A percentile compares a stretch with the other conserved stretches of the same genome.
Conservation (phyloP, 2,113 vertebrate species). For the Cyprinus carpio region DNA sequence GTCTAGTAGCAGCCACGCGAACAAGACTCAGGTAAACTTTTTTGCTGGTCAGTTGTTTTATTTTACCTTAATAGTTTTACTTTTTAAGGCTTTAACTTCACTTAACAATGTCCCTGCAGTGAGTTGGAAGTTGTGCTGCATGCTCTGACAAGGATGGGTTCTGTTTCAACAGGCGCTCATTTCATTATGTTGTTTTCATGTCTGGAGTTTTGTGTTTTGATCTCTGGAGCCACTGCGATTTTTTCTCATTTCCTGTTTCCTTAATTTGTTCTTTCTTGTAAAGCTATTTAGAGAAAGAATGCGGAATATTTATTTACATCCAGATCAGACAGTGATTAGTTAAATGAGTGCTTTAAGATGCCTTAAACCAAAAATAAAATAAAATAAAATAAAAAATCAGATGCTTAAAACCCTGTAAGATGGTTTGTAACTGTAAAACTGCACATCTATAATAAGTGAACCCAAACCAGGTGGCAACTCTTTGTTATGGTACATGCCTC, state of each 20-base stretch:
- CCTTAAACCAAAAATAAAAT: too few species aligned
- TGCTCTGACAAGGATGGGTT: slow-evolving; percentile 44
- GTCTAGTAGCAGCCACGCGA: not conserved
- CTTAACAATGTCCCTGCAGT: not conserved
- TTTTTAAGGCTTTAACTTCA: not conserved
- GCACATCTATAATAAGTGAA: not conserved
- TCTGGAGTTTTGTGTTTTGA: not conserved
- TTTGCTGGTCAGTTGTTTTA: not conserved
- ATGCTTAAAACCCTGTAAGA: not conserved
- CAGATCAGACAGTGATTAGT: slow-evolving; percentile 18
- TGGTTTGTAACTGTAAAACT: not conserved
- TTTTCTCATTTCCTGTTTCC: slow-evolving; percentile 21
- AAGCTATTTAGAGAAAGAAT: slow-evolving; percentile 32
- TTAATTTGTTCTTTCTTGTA: slow-evolving; percentile 14
- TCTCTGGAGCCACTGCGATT: slow-evolving; percentile 6
- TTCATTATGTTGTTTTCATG: not conserved
- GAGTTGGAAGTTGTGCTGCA: slow-evolving; percentile 29
- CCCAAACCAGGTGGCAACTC: not conserved
- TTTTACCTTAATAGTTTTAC: not conserved
- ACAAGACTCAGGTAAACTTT: not conserved
- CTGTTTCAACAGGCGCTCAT: slow-evolving; percentile 47
- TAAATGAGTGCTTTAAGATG: not conserved
- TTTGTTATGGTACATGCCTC: slow-evolving; percentile 2
- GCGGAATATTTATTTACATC: slow-evolving; percentile 9
- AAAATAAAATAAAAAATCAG: not conserved